Percentiles rank a stretch among this genome's conserved stretches.
Conservation (phyloP, 2,113 vertebrate genomes). For the Eubucco bourcierii region DNA sequence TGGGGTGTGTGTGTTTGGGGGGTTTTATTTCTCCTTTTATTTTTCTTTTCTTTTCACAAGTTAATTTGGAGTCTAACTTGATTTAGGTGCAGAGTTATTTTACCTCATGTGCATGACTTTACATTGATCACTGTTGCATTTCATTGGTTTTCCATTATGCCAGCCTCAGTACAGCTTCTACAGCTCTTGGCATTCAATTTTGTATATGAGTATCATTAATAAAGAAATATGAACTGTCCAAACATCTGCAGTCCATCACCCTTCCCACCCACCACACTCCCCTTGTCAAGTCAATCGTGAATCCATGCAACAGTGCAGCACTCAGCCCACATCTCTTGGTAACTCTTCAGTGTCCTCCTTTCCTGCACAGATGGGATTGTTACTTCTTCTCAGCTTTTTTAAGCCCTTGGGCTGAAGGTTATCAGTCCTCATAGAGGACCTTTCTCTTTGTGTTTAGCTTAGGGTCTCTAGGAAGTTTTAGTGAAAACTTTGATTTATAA, state of each 20-base stretch:
- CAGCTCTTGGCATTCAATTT: not conserved
- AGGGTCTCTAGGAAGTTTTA: not conserved
- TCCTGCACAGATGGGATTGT: not conserved
- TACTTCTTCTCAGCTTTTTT: not conserved
- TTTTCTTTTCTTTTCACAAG: not conserved
- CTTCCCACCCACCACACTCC: not conserved
- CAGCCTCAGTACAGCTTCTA: not conserved
- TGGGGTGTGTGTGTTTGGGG: no score
- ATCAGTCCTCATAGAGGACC: not conserved
- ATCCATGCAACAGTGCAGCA: not conserved
- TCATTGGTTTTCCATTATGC: not conserved
- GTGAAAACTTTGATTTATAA: not conserved
- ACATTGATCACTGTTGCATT: not conserved
- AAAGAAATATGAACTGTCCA: not conserved
- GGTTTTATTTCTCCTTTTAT: not conserved
- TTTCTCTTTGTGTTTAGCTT: not conserved
- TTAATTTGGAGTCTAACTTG: not conserved
- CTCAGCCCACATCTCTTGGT: accelerated
- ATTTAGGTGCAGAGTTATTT: not conserved
- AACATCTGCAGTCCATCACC: not conserved
- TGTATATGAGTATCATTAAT: not conserved
- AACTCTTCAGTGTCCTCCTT: not conserved
- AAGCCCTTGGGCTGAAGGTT: not conserved
- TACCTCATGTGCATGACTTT: not conserved
- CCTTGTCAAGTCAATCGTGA: not conserved